These are phyloP conservation scores for Chesias legatella DNA, from an alignment of 2,888 invertebrate species.

Conservation along the genomic window DNA sequence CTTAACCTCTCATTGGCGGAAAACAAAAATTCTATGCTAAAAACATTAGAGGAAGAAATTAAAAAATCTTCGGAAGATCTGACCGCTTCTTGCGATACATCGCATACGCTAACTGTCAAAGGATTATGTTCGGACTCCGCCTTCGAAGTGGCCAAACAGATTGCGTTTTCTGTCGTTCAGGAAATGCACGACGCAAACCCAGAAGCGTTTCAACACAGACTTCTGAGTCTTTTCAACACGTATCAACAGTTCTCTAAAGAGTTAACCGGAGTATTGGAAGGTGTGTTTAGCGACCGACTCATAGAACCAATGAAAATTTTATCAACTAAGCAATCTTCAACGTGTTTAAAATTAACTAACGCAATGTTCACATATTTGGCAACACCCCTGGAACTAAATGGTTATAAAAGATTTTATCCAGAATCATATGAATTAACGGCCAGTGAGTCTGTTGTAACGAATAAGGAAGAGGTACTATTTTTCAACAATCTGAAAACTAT, in stretches of 20 bases:
- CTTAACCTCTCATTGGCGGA: slow-evolving; percentile 65
- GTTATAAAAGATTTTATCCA: slow-evolving; percentile 50
- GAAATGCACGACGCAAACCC: slow-evolving; percentile 26
- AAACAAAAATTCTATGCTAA: slow-evolving; percentile 72
- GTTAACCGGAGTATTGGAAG: slow-evolving; percentile 34
- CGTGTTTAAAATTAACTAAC: slow-evolving; percentile 19
- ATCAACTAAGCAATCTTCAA: slow-evolving; percentile 41
- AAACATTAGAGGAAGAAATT: slow-evolving; percentile 44
- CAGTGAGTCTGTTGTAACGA: slow-evolving; percentile 38
- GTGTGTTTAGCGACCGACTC: slow-evolving; percentile 36
- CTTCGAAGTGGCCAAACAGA: slow-evolving; percentile 78
- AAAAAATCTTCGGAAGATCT: slow-evolving; percentile 25
- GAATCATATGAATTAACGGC: slow-evolving; percentile 41
- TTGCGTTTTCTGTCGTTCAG: slow-evolving; percentile 61
- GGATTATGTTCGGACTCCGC: slow-evolving; percentile 75
- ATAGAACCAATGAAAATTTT: slow-evolving; percentile 28
- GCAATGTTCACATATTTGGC: neutral
- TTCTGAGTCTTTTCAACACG: slow-evolving; percentile 46
- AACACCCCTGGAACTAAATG: slow-evolving; percentile 19
- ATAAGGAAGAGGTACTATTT: slow-evolving; percentile 66
- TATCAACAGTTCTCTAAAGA: slow-evolving; percentile 53
- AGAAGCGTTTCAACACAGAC: slow-evolving; percentile 25
- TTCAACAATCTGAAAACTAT: slow-evolving; percentile 58
- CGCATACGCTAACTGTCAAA: slow-evolving; percentile 59
- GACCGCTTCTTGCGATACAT: slow-evolving; percentile 25